A percentile compares a stretch with the other conserved stretches of the same genome.
phyloP scores from a whole-genome alignment of 2,113 vertebrate genomes.

The Thamnophis sirtalis region DNA sequence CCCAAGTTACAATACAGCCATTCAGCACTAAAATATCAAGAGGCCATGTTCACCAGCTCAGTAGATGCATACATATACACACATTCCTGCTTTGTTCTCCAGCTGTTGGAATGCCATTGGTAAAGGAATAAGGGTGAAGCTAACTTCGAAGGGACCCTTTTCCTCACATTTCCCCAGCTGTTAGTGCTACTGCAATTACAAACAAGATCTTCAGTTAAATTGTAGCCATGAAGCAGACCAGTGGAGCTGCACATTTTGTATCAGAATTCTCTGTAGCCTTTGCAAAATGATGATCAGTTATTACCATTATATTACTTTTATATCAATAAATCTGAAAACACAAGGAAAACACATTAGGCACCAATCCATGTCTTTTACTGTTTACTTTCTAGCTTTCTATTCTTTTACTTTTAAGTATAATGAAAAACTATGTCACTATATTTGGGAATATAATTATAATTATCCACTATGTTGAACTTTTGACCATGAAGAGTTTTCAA shows the following conservation, averaged over 20 bases:
- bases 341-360: background rate
- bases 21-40: slow-evolving; percentile 38
- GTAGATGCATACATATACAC: background rate
- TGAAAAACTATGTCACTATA: slow-evolving; percentile 6
- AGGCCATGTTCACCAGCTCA: background rate
- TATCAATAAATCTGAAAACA: slow-evolving; percentile 9
- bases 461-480: background rate
- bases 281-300: slow-evolving; percentile 5
- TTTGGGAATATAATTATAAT: slow-evolving; percentile 3
- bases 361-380: background rate
- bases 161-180: background rate
- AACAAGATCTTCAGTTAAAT: background rate
- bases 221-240: background rate
- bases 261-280: background rate
- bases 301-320: slow-evolving; percentile 6
- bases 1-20: slow-evolving; percentile 14
- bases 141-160: slow-evolving; percentile 10
- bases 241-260: background rate
- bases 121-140: slow-evolving; percentile 27
- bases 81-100: slow-evolving; percentile 32
- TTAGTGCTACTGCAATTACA: background rate
- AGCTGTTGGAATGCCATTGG: slow-evolving; percentile 21
- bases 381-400: background rate
- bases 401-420: background rate
- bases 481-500: background rate